Conservation (phyloP, 2,888 invertebrate genomes). For the Clepsis dumicolana region DNA sequence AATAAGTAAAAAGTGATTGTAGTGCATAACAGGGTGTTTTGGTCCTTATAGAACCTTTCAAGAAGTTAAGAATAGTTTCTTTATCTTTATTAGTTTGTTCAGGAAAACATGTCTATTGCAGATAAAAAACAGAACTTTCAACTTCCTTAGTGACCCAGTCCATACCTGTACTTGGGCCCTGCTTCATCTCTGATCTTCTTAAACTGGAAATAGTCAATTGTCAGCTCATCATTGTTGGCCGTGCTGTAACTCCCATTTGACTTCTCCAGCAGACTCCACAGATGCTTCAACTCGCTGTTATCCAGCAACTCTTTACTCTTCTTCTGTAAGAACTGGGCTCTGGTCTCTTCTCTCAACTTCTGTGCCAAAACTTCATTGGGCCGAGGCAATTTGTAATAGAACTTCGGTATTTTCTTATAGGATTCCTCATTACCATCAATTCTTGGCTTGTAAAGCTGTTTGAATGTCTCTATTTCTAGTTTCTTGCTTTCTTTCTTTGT, state of each 20-base stretch:
- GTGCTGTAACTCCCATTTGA: conserved; percentile 91
- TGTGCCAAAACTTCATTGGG: conserved; percentile 92
- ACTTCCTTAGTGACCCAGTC: no score
- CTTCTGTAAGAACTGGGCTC: conserved; percentile 94
- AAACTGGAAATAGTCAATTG: conserved; percentile 95
- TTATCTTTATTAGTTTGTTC: no score
- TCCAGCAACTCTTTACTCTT: conserved; percentile 94
- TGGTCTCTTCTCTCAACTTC: conserved; percentile 94
- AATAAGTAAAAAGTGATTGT: no score
- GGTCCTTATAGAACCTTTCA: no score
- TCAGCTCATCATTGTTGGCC: conserved; percentile 89
- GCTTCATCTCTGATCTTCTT: conserved; percentile 91
- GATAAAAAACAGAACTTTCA: no score
- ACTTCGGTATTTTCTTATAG: conserved; percentile 89
- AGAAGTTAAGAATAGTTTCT: no score
- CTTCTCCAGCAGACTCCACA: conserved; percentile 94
- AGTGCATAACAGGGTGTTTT: no score
- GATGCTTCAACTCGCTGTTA: conserved; percentile 93
- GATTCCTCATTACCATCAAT: conserved; percentile 79
- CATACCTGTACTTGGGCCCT: conserved; percentile 90
- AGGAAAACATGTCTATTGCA: no score
- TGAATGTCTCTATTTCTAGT: conserved; percentile 84
- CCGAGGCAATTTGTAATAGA: conserved; percentile 91
- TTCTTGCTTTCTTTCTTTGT: conserved; percentile 78
- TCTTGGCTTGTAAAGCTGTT: conserved; percentile 83